Conservation (phyloP, 2,113 vertebrate species). For the Oreotrochilus melanogaster region DNA sequence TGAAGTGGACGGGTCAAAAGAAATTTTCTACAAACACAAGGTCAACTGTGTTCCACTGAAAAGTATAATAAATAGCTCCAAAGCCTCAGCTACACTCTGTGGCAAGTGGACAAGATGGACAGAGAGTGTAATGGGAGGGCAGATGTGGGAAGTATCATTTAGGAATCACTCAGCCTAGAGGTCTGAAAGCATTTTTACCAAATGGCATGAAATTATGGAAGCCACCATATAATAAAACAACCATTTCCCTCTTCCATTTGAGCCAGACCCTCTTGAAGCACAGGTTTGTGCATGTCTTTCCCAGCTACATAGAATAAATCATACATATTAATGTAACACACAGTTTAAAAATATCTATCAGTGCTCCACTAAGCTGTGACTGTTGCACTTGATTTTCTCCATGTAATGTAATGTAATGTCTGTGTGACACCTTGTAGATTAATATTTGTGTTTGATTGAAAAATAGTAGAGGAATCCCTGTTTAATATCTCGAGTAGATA, state of each 20-base stretch:
- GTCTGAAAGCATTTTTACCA: not conserved
- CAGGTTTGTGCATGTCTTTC: not conserved
- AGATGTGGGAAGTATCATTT: not conserved
- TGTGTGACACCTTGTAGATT: not conserved
- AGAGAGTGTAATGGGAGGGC: not conserved
- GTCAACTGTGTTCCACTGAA: not conserved
- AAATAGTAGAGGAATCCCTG: not conserved
- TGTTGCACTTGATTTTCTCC: not conserved
- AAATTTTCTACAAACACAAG: not conserved
- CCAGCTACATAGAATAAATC: not conserved
- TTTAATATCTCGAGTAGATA: not conserved
- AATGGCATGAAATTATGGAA: not conserved
- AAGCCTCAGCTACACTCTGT: not conserved
- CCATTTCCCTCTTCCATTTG: not conserved
- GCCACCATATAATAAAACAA: not conserved
- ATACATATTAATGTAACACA: not conserved
- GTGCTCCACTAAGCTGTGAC: not conserved
- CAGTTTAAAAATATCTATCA: not conserved
- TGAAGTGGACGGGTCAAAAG: constrained; percentile 20
- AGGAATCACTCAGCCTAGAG: not conserved
- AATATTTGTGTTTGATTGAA: not conserved
- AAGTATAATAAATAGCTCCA: constrained; percentile 6
- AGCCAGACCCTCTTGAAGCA: not conserved
- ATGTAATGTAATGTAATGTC: not conserved
- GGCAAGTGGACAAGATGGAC: not conserved